Percentiles rank a stretch among this genome's conserved stretches.
Evolutionary conservation across 2,797 vertebrate species (phyloP).

Genomic region (Nasua narica): DNA sequence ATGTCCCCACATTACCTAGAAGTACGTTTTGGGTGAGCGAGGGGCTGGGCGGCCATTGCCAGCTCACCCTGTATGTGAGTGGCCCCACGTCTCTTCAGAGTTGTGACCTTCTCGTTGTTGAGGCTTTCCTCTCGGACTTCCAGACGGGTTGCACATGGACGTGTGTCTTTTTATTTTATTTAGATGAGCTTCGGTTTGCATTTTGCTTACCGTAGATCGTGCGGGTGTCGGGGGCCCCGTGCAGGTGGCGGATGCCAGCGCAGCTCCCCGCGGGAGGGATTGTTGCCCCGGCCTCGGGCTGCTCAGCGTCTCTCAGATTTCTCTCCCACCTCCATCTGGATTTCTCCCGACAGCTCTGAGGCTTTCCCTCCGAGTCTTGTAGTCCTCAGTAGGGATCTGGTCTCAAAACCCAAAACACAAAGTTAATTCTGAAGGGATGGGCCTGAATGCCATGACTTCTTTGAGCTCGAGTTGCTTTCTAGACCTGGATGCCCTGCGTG

Average conservation of each 20-base stretch:
- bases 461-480: neutral
- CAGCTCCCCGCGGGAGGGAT: neutral
- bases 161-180: neutral
- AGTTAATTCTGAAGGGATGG: neutral
- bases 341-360: neutral
- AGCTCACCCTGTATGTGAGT: neutral
- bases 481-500: no score
- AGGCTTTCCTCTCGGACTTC: neutral
- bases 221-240: neutral
- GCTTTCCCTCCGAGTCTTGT: neutral
- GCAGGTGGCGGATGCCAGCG: neutral
- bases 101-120: neutral
- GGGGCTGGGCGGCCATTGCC: neutral
- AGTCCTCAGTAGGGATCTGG: neutral
- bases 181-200: no score
- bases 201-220: accelerated
- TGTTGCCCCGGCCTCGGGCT: neutral
- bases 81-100: neutral
- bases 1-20: neutral
- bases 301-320: neutral
- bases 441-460: neutral
- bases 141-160: neutral
- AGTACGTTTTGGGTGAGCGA: neutral
- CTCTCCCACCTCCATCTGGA: neutral
- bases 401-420: neutral